Evolutionary conservation across 2,888 invertebrate genomes (phyloP), one percentile per base, ranked within the genome.

Genomic region (Metallyticus violacea): DNA sequence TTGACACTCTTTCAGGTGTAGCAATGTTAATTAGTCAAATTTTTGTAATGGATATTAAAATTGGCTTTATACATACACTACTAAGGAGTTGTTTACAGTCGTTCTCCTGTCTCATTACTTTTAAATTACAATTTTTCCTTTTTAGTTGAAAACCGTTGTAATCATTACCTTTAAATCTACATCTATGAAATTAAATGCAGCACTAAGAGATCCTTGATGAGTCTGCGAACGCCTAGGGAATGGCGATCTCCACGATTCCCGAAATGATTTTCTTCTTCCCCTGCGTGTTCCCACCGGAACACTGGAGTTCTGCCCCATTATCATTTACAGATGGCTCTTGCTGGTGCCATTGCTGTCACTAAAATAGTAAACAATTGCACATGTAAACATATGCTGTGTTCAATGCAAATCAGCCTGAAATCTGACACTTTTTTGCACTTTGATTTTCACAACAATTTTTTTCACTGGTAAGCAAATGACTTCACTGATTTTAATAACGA

Each of bases 161-260:
- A 82, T 81, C 81, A 77, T 88, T 88, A 90, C 90, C 90, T 91
- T 92, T 81, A 91, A 90, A 88, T 92, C 92, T 89, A 91, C 91
- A 88, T 93, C 93, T 81, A 91, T 90, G 77, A 93, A 90, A 85
- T 92, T 92, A 90, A 93, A 93, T 7, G 93, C 92, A 84, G 93
- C 93, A 90, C 93, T 93, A 88, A 93, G 89, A 79, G 92, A 91
- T 29, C 90, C 90, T 88, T 92, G 91, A 81, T 90, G 90, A 81
- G 91, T 91, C 40, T 90, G 90, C 87, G 91, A 91, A 88, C 91
- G 90, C 87, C 91, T 89, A 15, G 90, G 89, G 88, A 92, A 92
- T 7, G 92, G 90, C 30, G 90, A 90, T 7, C 90, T 88, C 79
- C 89, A 89, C 15, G 91, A 91, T 26, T 88, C 89, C 7, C 91